These are phyloP conservation scores for Argyresthia albistria DNA, from an alignment of 2,888 invertebrate genomes.

Conservation along the genomic window DNA sequence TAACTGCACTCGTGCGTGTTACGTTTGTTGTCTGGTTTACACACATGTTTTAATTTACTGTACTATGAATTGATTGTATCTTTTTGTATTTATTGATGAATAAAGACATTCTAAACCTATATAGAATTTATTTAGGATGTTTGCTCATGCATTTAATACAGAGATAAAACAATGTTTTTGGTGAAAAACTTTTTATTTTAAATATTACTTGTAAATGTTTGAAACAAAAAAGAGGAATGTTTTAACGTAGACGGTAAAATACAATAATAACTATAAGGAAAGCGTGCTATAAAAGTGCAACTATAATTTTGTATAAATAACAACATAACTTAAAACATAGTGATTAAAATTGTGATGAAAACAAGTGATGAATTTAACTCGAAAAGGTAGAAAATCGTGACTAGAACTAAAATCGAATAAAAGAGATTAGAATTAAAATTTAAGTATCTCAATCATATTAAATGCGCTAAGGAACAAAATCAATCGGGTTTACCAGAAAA, in stretches of 20 bases:
- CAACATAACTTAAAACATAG: background rate
- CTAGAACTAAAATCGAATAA: slow-evolving; percentile 45
- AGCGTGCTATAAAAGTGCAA: background rate
- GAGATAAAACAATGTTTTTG: slow-evolving; percentile 12
- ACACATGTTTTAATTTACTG: background rate
- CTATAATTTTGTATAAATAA: too few relatives aligned
- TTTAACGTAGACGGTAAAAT: background rate
- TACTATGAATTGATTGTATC: background rate
- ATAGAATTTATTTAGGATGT: slow-evolving; percentile 14
- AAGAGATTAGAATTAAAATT: slow-evolving; percentile 5
- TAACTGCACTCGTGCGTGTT: background rate
- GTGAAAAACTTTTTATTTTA: slow-evolving; percentile 35
- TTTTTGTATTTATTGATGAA: background rate
- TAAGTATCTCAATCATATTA: background rate
- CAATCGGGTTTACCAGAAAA: background rate
- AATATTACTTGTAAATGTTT: slow-evolving; percentile 27
- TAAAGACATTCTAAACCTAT: slow-evolving; percentile 9
- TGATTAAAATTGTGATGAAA: background rate
- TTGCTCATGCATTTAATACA: background rate
- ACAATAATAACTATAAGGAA: background rate
- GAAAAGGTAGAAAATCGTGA: slow-evolving; percentile 22
- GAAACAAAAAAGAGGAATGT: slow-evolving; percentile 40
- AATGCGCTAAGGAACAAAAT: background rate
- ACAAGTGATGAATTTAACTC: background rate
- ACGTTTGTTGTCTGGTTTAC: background rate